These are phyloP conservation scores for Sinelater perroti DNA, from an alignment of 2,888 invertebrate genomes.

Conservation along the genomic window DNA sequence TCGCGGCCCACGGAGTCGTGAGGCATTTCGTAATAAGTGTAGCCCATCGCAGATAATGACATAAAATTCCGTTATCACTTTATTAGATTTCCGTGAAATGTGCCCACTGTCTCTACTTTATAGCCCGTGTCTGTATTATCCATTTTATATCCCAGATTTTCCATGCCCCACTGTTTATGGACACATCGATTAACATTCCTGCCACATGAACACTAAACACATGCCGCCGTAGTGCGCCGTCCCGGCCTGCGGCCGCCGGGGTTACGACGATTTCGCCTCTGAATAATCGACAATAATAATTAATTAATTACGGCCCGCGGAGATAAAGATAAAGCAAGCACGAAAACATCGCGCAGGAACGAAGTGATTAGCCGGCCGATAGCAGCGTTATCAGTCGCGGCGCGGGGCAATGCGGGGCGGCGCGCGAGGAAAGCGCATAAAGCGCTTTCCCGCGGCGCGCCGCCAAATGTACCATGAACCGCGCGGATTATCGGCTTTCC, in stretches of 20 bases:
- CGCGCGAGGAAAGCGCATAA: too few species aligned
- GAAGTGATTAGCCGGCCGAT: too few species aligned
- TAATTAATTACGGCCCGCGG: too few species aligned
- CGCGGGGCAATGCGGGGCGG: too few species aligned
- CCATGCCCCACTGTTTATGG: conserved; percentile 20
- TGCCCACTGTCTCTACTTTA: conserved; percentile 29
- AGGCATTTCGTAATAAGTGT: conserved; percentile 24
- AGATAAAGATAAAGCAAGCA: too few species aligned
- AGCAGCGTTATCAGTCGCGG: too few species aligned
- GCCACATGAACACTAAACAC: conserved; percentile 17
- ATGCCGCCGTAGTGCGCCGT: conserved; percentile 5
- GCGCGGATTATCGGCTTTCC: conserved; percentile 6
- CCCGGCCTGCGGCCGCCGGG: too few species aligned
- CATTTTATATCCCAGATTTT: conserved; percentile 27
- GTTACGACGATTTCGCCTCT: too few species aligned
- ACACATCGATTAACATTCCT: conserved; percentile 26
- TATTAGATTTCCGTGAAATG: conserved; percentile 30
- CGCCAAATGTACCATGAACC: conserved; percentile 4
- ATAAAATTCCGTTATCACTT: conserved; percentile 28
- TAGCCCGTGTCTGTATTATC: conserved; percentile 26
- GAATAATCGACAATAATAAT: too few species aligned
- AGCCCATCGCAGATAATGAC: conserved; percentile 22
- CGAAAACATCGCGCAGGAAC: too few species aligned
- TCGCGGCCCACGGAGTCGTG: too few species aligned
- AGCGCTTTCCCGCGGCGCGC: too few species aligned